Base-by-base conservation (phyloP, 2,888 invertebrate genomes). In the Ophioninae sp. region DNA sequence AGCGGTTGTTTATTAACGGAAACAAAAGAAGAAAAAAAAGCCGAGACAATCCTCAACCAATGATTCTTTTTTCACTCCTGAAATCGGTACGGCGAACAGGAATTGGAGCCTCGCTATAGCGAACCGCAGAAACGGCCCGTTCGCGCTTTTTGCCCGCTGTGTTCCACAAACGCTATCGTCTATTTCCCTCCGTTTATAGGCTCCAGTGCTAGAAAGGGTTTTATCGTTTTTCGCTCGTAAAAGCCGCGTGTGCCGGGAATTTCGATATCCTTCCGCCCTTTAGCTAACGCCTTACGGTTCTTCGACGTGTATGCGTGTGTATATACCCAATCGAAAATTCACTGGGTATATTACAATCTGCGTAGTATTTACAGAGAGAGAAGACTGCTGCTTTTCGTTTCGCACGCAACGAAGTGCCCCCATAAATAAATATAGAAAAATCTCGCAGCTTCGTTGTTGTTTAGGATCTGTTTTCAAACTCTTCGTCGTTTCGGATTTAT, bases 141-240 rank as follows among this genome's bases (percentile, higher is more conserved):
- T 75, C 23, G 62, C 23, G 7, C 23, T 69, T 64, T 64, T 65
- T 76, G 57, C 57, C 57, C 17, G 39, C 41, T 67, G 20, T 39
- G 56, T 57, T 56, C 21, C 62, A 21, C 61, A 77, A 77, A 62
- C 62, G 62, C 41, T 50, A 30, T 74, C 70, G 56, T 73, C 59
- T 81, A 81, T 83, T 83, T 74, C 69, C 65, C 74, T 78, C 65
- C 68, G 76, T 76, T 76, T 65, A 83, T 76, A 56, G 72, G 21
- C 72, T 65, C 23, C 68, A 21, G n/a, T 44, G 50, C 59, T 30
- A 77, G 62, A 68, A 69, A 78, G 10, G 72, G 57, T 50, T 83
- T 78, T 83, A 83, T 78, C 68, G 80, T 72, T 79, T 78, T 79
- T 79, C 72, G 65, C 37, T 81, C 78, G 83, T 83, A 81, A 83